Evolutionary conservation across 2,113 vertebrate genomes (phyloP).

Genomic region (Ammodytes marinus): DNA sequence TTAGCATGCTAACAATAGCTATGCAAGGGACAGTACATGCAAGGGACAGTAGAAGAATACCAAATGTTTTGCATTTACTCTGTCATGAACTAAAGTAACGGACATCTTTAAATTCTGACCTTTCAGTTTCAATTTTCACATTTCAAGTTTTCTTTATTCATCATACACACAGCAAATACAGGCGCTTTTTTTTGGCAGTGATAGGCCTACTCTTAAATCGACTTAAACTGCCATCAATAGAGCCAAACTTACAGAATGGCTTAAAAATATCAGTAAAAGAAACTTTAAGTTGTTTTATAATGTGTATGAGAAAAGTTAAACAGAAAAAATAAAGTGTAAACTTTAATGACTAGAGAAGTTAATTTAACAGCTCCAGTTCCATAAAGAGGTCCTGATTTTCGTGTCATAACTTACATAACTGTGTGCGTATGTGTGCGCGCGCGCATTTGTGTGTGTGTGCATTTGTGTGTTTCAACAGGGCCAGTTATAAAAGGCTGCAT

Average conservation of each 20-base stretch:
- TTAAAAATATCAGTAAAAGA: not conserved
- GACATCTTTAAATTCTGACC: not conserved
- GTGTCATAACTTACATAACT: not conserved
- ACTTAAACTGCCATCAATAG: not conserved
- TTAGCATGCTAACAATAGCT: not conserved
- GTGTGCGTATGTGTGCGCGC: not conserved
- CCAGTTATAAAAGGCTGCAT: conserved; percentile 34
- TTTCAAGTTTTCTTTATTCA: too few species aligned
- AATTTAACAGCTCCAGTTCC: not conserved
- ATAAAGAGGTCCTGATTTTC: not conserved
- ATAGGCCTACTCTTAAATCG: not conserved
- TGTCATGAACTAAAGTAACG: not conserved
- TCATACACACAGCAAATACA: too few species aligned
- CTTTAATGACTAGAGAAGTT: not conserved
- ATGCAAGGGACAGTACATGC: not conserved
- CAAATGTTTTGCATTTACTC: not conserved
- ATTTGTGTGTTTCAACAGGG: conserved; percentile 38
- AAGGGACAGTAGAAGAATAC: not conserved
- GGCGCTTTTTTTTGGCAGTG: not conserved
- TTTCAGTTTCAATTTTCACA: too few species aligned
- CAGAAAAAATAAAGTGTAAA: not conserved
- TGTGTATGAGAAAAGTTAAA: not conserved
- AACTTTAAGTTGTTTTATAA: not conserved
- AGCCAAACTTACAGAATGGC: too few species aligned
- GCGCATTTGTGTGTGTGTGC: conserved; percentile 2